Base-by-base conservation (phyloP, 2,888 invertebrate genomes). In the Drosophila rellima region DNA sequence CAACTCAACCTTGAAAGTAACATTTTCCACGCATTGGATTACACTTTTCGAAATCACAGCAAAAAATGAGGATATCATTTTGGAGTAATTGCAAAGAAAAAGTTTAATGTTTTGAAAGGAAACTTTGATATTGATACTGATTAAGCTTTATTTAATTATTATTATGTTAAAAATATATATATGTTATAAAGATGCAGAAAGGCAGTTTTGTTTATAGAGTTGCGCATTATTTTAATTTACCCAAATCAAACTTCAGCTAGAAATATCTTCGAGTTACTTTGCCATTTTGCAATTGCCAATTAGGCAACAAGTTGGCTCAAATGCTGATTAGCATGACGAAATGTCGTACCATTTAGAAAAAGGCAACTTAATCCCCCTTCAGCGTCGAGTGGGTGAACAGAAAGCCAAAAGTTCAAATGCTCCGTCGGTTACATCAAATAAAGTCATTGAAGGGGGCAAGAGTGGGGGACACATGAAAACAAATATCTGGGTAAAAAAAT, bases 271-370 rank as follows among this genome's bases (percentile, higher is more conserved):
- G 0, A 35, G 33, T 26, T 48, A 31, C 17, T 17, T 40, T 40
- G 29, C 13, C 40, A 17, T 62, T 62, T 55, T n/a, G 39, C 57
- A 77, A 48, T 52, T 23, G 74, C 65, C 74, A 74, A 74, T 75
- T 74, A 75, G 65, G 54, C 70, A 75, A 65, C 42, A 57, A 70
- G 60, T 61, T 61, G 70, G 66, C 77, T 72, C 56, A 23, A 29
- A 74, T 68, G 65, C 82, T 83, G 88, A 84, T 84, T 88, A 88
- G 80, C 88, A 80, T 84, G 83, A 84, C 78, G 86, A 84, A 84
- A 84, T 82, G 83, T 88, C 83, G 82, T 77, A 77, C 68, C 74
- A 79, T 82, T 83, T 83, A 62, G 48, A 62, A 66, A 44, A 56
- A 35, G 31, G 37, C 20, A 62, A 52, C 42, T 35, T 48, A 59